Evolutionary conservation across 2,113 vertebrate genomes (phyloP), one percentile per base, ranked within the genome.

Genomic region (Laterallus jamaicensis): DNA sequence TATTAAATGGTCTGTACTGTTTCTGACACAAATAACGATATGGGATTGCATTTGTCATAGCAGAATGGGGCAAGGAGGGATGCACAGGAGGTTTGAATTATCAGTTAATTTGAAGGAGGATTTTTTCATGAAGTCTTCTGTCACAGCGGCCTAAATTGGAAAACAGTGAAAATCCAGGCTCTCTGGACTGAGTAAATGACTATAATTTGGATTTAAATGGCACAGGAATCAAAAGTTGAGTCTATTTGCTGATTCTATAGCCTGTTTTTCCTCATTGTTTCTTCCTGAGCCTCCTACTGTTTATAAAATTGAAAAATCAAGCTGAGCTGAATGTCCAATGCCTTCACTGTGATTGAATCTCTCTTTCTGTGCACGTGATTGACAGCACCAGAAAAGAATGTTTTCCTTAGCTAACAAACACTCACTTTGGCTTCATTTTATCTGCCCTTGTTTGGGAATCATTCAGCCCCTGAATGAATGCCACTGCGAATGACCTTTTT

Each of bases 281-380:
- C 88, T 91, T 97, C 58, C 86, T 63, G 54, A 95, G 69, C 73
- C 64, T 96, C 97, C 96, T 80, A 92, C 97, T 96, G 88, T 88
- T 97, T 86, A 95, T 83, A 94, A 97, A 97, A 98, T 97, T 96
- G 96, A 96, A 98, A 98, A 97, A 93, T 83, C 95, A 97, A 91
- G 85, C 94, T 96, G 95, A 95, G 80, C 75, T 96, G 90, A 96
- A 96, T 80, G 77, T 92, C 92, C 95, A 96, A 67, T 90, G 81
- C 76, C 69, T 82, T 95, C 77, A 75, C 74, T 89, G 77, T 93
- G 91, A 96, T 68, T 91, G 79, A 96, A 86, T 97, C 93, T 84
- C 81, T 92, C 69, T 75, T 69, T 85, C 73, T 79, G 76, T 81
- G 56, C 78, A 87, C 0, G 5, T 81, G 87, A 95, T 52, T 95